Percentiles rank a stretch among this genome's conserved stretches.
These are phyloP conservation scores for Diogma glabrata DNA, from an alignment of 2,888 invertebrate species.

Conservation along the genomic window DNA sequence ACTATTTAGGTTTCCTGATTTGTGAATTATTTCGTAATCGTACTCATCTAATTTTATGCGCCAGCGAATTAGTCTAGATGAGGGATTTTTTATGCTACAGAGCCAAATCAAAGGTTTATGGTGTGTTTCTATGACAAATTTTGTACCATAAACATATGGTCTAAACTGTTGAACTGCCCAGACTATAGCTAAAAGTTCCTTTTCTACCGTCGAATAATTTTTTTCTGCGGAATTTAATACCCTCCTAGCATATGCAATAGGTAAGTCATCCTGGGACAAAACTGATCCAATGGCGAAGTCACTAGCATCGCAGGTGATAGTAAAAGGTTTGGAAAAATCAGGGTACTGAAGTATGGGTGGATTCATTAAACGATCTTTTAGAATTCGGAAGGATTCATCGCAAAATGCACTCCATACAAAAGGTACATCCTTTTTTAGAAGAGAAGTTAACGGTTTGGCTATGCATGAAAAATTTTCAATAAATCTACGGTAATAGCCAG, in stretches of 20 bases:
- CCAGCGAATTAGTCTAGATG: too few species aligned
- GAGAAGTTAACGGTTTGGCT: conserved; percentile 19
- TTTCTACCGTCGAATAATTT: neutral
- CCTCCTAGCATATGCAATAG: neutral
- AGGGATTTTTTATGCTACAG: too few species aligned
- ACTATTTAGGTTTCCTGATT: too few species aligned
- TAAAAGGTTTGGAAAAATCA: conserved; percentile 24
- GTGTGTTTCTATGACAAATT: neutral
- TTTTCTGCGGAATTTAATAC: neutral
- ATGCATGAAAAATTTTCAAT: conserved; percentile 22
- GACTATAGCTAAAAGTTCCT: neutral
- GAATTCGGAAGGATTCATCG: conserved; percentile 12
- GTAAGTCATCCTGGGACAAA: conserved; percentile 20
- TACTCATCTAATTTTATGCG: too few species aligned
- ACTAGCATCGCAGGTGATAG: conserved; percentile 25
- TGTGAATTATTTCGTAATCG: too few species aligned
- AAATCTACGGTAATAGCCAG: conserved; percentile 25
- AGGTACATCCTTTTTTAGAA: conserved; percentile 16
- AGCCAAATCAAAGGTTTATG: neutral
- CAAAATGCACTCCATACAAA: conserved; percentile 18
- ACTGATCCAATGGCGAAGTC: conserved; percentile 22
- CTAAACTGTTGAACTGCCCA: neutral
- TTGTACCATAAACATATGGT: neutral
- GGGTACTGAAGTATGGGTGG: conserved; percentile 29
- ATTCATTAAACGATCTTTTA: too few species aligned